phyloP scores from a whole-genome alignment of 2,888 invertebrate species.

The Polymixis flavicincta region DNA sequence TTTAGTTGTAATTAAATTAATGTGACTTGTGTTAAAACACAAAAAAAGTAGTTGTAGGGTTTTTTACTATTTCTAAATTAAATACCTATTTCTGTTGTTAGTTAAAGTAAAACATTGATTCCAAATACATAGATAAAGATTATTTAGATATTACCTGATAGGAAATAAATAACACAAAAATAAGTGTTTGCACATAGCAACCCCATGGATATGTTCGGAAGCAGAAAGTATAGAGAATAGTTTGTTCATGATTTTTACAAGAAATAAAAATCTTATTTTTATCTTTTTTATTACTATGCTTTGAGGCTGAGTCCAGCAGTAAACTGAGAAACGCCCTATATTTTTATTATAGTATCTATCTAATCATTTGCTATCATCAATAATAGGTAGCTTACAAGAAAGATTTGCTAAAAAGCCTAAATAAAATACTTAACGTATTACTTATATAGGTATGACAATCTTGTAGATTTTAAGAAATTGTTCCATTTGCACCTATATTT shows the following conservation, averaged over 20 bases:
- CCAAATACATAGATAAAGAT: constrained; percentile 36
- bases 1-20: constrained; percentile 3
- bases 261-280: background rate
- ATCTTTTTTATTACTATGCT: constrained; percentile 1
- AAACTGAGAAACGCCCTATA: background rate
- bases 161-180: constrained; percentile 11
- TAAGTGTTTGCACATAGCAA: background rate
- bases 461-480: constrained; percentile 57
- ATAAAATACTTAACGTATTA: background rate
- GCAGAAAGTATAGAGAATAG: background rate
- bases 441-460: background rate
- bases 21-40: constrained; percentile 68
- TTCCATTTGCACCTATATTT: constrained; percentile 83
- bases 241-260: constrained; percentile 1
- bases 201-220: background rate
- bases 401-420: constrained; percentile 73
- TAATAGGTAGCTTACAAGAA: background rate
- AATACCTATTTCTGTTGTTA: constrained; percentile 1
- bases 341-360: background rate
- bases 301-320: background rate
- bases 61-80: background rate
- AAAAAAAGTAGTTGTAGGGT: constrained; percentile 38
- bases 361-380: background rate
- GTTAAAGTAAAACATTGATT: constrained; percentile 43
- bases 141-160: background rate